Percentiles rank a stretch among this genome's conserved stretches.
Conservation (phyloP, 2,888 invertebrate species). For the Micoletzkya japonica region DNA sequence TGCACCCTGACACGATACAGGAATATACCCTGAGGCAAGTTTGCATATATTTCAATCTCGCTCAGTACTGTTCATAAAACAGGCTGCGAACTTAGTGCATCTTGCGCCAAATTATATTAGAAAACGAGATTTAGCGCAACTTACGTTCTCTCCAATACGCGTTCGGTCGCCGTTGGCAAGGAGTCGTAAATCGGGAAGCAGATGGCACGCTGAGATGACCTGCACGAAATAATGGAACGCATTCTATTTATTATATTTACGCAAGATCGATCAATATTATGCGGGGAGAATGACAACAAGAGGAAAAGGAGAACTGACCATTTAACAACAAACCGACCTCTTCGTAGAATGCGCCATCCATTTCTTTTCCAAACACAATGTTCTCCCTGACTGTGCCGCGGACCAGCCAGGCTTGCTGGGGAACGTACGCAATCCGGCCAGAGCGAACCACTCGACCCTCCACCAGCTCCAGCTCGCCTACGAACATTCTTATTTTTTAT, state of each 20-base stretch:
- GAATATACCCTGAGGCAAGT: no score
- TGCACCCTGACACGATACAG: slow-evolving; percentile 70
- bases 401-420: slow-evolving; percentile 97
- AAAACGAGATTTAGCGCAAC: no score
- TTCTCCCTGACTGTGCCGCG: slow-evolving; percentile 90
- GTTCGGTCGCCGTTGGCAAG: slow-evolving; percentile 81
- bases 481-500: no score
- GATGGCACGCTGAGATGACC: slow-evolving; percentile 81
- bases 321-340: neutral
- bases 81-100: no score
- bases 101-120: no score
- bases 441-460: slow-evolving; percentile 37
- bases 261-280: neutral
- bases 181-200: slow-evolving; percentile 86
- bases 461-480: slow-evolving; percentile 71
- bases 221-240: no score
- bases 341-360: slow-evolving; percentile 70
- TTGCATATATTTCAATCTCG: no score
- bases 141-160: slow-evolving; percentile 76
- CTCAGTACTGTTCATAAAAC: no score
- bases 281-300: neutral
- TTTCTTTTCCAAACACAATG: slow-evolving; percentile 82
- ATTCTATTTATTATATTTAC: slow-evolving; percentile 28
- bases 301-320: neutral
- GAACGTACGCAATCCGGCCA: slow-evolving; percentile 80